A percentile compares a stretch with the other conserved stretches of the same genome.
phyloP scores from a whole-genome alignment of 2,113 vertebrate species.

The Cebus imitator region DNA sequence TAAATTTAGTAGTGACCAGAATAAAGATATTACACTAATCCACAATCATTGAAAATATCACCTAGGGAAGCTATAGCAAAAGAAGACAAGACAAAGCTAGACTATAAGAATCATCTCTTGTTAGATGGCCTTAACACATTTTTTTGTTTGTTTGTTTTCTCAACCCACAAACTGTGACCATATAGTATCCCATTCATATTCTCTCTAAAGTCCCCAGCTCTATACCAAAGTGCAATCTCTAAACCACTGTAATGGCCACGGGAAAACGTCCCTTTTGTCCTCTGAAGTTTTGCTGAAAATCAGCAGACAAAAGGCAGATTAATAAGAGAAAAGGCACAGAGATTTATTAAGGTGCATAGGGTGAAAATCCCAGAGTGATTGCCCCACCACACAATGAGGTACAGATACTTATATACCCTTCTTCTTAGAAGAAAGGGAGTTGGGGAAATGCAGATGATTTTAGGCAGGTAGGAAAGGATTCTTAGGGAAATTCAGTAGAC shows the following conservation, averaged over 20 bases:
- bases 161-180: neutral
- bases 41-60: neutral
- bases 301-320: neutral
- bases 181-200: neutral
- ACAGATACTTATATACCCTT: neutral
- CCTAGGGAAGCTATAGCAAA: neutral
- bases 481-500: neutral
- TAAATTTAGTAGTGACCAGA: neutral
- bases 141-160: neutral
- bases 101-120: neutral
- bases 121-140: neutral
- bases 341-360: neutral
- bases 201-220: neutral
- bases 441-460: neutral
- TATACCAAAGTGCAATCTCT: neutral
- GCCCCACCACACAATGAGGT: neutral
- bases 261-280: neutral
- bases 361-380: neutral
- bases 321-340: neutral
- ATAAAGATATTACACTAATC: neutral
- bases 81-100: neutral
- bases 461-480: neutral
- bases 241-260: neutral
- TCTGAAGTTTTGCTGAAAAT: neutral
- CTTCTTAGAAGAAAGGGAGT: neutral